These are phyloP conservation scores for Scaptomyza hsui DNA, from an alignment of 1,140 invertebrate species.

Conservation along the genomic window DNA sequence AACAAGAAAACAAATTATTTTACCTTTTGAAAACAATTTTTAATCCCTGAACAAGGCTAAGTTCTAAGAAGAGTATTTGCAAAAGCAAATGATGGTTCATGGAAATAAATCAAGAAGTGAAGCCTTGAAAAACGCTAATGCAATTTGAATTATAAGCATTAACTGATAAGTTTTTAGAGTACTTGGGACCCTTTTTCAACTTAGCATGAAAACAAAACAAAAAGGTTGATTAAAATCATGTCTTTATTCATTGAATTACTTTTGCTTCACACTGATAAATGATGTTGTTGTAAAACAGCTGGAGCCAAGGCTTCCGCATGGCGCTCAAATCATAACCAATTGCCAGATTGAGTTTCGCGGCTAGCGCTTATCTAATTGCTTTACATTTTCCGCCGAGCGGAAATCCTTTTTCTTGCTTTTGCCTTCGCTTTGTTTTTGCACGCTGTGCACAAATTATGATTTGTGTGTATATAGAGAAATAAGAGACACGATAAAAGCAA, in stretches of 20 bases:
- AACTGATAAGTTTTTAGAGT: too few species aligned
- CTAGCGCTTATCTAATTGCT: slow-evolving; percentile 74
- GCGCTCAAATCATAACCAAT: slow-evolving; percentile 47
- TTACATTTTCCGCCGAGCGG: slow-evolving; percentile 49
- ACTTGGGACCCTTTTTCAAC: too few species aligned
- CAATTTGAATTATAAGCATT: too few species aligned
- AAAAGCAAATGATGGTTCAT: too few species aligned
- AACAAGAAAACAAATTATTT: too few species aligned
- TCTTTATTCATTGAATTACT: not conserved
- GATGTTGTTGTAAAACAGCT: slow-evolving; percentile 50
- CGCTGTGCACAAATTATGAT: slow-evolving; percentile 70
- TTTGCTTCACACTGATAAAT: slow-evolving; percentile 11
- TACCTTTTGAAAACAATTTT: too few species aligned
- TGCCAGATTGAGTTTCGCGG: slow-evolving; percentile 58
- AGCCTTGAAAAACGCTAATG: too few species aligned
- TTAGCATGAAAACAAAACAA: slow-evolving; percentile 12
- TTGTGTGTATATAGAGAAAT: slow-evolving; percentile 39
- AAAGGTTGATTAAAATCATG: not conserved
- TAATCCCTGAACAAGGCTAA: too few species aligned
- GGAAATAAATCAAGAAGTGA: too few species aligned
- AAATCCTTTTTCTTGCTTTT: slow-evolving; percentile 39
- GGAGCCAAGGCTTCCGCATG: slow-evolving; percentile 22
- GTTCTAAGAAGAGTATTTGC: too few species aligned
- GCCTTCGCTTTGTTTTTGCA: slow-evolving; percentile 44
- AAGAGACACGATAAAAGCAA: slow-evolving; percentile 63